phyloP scores from a whole-genome alignment of 2,113 vertebrate species.

The Ceyx melanurus region DNA sequence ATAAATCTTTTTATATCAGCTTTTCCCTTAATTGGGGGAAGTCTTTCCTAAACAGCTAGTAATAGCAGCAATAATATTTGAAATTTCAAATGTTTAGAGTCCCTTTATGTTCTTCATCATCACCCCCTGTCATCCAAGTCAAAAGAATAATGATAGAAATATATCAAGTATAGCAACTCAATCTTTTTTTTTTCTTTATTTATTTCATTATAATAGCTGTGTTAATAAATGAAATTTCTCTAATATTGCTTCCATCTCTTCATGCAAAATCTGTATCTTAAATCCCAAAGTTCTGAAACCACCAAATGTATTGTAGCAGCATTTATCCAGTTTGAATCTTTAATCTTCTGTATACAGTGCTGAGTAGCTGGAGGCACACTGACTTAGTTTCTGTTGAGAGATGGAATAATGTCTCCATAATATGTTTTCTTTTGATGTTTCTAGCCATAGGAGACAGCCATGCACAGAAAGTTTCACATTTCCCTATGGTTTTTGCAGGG shows the following conservation, averaged over 20 bases:
- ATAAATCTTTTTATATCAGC: neutral
- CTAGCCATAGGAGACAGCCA: neutral
- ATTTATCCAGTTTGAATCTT: neutral
- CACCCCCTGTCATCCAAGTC: neutral
- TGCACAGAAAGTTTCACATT: neutral
- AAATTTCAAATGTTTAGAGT: neutral
- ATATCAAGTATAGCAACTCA: neutral
- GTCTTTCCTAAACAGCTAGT: neutral
- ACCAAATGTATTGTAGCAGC: neutral
- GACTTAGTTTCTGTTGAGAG: neutral
- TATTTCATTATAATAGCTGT: neutral
- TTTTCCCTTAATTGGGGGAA: neutral
- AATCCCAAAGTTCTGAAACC: neutral
- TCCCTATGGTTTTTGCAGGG: neutral
- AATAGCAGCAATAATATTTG: neutral
- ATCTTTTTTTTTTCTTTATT: neutral
- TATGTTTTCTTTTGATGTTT: neutral
- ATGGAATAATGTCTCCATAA: neutral
- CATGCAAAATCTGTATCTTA: neutral
- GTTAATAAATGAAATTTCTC: neutral
- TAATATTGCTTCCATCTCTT: neutral
- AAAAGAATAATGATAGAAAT: neutral
- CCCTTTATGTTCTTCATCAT: neutral
- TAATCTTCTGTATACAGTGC: neutral
- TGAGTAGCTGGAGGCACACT: neutral